Conservation (phyloP, 2,113 vertebrate genomes). For the Sminthopsis crassicaudata region DNA sequence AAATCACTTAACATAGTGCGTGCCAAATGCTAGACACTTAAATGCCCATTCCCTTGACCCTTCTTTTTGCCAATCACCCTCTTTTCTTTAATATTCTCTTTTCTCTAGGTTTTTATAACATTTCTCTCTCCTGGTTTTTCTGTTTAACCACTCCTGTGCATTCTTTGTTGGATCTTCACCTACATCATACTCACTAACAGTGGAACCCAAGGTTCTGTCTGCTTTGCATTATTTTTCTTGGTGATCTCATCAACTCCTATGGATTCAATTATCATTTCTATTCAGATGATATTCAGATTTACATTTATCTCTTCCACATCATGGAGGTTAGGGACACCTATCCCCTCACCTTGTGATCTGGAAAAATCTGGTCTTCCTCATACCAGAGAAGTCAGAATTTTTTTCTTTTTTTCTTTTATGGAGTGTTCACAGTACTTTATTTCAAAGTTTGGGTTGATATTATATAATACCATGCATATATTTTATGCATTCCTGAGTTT, state of each 20-base stretch:
- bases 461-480: too few relatives aligned
- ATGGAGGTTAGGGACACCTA: too few relatives aligned
- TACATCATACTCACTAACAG: not conserved
- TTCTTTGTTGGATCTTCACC: not conserved
- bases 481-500: too few relatives aligned
- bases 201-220: not conserved
- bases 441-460: too few relatives aligned
- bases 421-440: too few relatives aligned
- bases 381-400: too few relatives aligned
- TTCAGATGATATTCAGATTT: not conserved
- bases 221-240: not conserved
- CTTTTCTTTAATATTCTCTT: not conserved
- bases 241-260: not conserved
- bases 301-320: not conserved
- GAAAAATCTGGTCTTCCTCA: too few relatives aligned
- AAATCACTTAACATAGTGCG: not conserved
- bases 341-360: too few relatives aligned
- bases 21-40: not conserved
- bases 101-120: not conserved
- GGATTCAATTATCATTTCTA: not conserved
- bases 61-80: not conserved
- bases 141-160: not conserved
- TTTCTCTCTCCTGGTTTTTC: not conserved
- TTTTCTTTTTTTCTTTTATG: too few relatives aligned
- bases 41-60: not conserved